These are phyloP conservation scores for Falco biarmicus DNA, from an alignment of 2,797 vertebrate genomes.

Conservation along the genomic window DNA sequence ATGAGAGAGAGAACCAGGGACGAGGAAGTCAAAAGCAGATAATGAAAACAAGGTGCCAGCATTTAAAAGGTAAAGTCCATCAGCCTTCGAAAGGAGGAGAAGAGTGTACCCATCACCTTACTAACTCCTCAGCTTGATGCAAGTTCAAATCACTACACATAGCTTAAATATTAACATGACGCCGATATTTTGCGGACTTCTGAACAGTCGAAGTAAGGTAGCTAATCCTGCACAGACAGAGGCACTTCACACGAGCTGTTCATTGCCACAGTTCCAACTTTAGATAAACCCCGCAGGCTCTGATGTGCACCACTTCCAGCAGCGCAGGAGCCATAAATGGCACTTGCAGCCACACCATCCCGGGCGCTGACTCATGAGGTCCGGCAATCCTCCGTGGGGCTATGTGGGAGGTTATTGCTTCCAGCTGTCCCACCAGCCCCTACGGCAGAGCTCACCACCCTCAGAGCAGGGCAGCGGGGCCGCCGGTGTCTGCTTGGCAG, in stretches of 20 bases:
- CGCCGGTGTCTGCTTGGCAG: not conserved
- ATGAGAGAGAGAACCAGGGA: not conserved
- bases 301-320: not conserved
- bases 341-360: not conserved
- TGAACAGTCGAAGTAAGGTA: not conserved
- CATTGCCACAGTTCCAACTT: not conserved
- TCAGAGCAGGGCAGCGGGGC: not conserved
- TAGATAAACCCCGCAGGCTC: not conserved
- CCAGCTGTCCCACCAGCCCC: slow-evolving; percentile 17
- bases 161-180: not conserved
- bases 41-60: not conserved
- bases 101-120: not conserved
- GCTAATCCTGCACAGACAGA: not conserved
- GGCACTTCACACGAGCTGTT: not conserved
- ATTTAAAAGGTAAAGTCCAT: slow-evolving; percentile 20
- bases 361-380: not conserved
- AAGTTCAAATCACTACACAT: not conserved
- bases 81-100: not conserved
- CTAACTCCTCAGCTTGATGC: not conserved
- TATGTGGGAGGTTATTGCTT: not conserved
- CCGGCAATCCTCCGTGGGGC: not conserved
- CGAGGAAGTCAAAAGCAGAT: not conserved
- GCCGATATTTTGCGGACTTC: not conserved
- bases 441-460: not conserved
- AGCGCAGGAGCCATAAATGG: not conserved